Base-by-base conservation (phyloP, 92 coral and sea anemone species). In the Epizoanthus fatuus region DNA sequence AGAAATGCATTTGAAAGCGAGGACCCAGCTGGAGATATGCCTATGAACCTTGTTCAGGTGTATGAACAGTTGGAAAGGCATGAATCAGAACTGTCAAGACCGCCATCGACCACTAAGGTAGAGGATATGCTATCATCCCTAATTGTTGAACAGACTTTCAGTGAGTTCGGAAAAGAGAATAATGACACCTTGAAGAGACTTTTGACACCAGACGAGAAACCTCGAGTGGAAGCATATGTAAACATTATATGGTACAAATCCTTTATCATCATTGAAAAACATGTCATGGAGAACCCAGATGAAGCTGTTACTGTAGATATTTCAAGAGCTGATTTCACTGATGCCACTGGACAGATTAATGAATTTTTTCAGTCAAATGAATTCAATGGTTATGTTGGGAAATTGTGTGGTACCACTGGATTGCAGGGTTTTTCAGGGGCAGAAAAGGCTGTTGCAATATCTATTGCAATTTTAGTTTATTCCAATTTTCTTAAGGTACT, bases 11-110 rank as follows among this genome's bases (percentile, higher is more conserved):
- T 47, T 47, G 75, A 71, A 71, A 71, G 58, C 1, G 75, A 71
- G 29, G 75, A 7, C 11, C 4, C 57, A 45, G 16, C 39, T 19
- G 75, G 39, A n/a, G 59, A 71, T 17, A 3, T 17, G 37, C 58
- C 58, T 8, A 47, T 71, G 75, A 47, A 8, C 39, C 75, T 71
- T 7, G 6, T 40, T 40, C 45, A 40, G 45, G 45, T 40, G 6
- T 40, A 40, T 40, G 40, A 47, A 45, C 75, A 44, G 16, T 44
- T 71, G 16, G 39, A 71, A 71, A 47, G 53, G 12, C 75, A 71
- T 4, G 57, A 71, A 10, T 71, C 58, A 40, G 55, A 71, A 71
- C 29, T 71, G 5, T 71, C 75, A 71, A 71, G 58, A 47, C 58
- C 56, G 16, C 75, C 75, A 16, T 1, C 14, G 4, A 19, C 3